Percentiles rank a stretch among this genome's conserved stretches.
Conservation (phyloP, 2,888 invertebrate genomes). For the Yponomeuta evonymella region DNA sequence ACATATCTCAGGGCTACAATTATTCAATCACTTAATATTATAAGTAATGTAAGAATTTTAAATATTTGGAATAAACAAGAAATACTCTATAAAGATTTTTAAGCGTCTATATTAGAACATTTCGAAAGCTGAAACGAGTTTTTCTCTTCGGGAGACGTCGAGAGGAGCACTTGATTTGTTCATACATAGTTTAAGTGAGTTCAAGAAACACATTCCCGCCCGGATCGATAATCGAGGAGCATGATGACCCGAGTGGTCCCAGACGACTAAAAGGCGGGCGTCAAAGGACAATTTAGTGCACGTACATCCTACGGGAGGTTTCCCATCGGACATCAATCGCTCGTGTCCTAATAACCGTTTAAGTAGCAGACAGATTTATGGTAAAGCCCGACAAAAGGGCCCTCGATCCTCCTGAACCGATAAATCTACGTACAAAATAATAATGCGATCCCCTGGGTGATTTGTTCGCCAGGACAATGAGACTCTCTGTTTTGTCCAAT, state of each 20-base stretch:
- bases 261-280: neutral
- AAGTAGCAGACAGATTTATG: conserved; percentile 70
- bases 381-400: conserved; percentile 67
- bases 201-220: neutral
- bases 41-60: no score
- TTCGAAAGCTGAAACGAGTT: neutral
- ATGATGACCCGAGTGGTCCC: neutral
- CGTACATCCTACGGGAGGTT: conserved; percentile 19
- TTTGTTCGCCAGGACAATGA: conserved; percentile 66
- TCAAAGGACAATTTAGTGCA: conserved; percentile 18
- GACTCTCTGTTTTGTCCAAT: conserved; percentile 53
- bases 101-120: neutral
- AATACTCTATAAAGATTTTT: neutral
- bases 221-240: neutral
- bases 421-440: conserved; percentile 72
- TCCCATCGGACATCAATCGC: conserved; percentile 55
- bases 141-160: neutral
- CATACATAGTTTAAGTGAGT: neutral
- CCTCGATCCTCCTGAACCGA: conserved; percentile 58
- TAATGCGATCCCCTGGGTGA: conserved; percentile 56
- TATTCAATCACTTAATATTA: no score
- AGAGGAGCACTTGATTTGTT: neutral
- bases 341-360: conserved; percentile 69
- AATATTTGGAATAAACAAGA: neutral
- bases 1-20: no score